A percentile compares a stretch with the other conserved stretches of the same genome.
Conservation (phyloP, 1,140 invertebrate genomes). For the Nymphalis io region DNA sequence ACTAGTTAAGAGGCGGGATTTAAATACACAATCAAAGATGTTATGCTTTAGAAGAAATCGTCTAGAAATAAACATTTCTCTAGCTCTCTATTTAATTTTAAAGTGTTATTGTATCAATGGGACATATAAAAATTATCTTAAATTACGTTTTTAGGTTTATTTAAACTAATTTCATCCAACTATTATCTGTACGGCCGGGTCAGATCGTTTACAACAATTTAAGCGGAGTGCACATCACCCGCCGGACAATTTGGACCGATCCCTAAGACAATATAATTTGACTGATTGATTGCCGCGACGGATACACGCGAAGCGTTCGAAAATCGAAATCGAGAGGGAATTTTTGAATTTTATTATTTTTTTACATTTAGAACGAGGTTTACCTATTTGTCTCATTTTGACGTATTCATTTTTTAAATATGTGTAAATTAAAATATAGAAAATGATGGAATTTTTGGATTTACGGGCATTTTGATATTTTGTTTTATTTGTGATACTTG, state of each 20-base stretch:
- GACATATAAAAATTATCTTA: no score
- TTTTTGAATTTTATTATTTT: slow-evolving; percentile 32
- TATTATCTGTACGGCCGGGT: slow-evolving; percentile 1
- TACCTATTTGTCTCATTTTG: neutral
- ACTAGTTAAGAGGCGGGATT: no score
- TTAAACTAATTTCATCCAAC: slow-evolving; percentile 4
- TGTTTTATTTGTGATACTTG: no score
- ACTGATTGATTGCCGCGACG: slow-evolving; percentile 67
- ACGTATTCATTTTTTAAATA: neutral
- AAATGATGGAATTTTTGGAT: no score
- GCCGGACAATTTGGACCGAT: slow-evolving; percentile 66
- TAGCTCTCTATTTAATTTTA: no score
- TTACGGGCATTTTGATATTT: no score
- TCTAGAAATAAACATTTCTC: no score
- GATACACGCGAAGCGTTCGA: slow-evolving; percentile 45
- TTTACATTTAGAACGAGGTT: slow-evolving; percentile 32
- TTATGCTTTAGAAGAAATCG: no score
- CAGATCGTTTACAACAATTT: slow-evolving; percentile 44
- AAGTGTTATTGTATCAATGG: no score
- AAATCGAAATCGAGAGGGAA: slow-evolving; percentile 24
- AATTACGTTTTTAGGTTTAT: neutral
- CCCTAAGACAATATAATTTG: slow-evolving; percentile 78
- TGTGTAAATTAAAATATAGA: no score
- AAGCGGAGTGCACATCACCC: slow-evolving; percentile 39
- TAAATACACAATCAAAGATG: no score